phyloP scores from a whole-genome alignment of 2,888 invertebrate species.

The Eurois occulta region DNA sequence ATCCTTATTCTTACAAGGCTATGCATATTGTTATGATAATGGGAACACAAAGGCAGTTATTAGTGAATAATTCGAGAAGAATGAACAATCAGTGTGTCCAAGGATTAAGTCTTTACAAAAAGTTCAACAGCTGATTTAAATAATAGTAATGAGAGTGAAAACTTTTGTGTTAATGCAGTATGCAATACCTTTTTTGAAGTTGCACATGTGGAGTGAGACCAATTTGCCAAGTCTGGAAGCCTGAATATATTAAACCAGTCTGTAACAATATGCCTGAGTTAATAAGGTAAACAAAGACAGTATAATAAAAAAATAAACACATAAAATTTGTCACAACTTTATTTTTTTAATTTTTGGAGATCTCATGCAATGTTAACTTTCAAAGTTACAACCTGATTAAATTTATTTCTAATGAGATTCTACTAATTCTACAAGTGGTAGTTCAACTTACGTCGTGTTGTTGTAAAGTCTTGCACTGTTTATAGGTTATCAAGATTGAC shows the following conservation, averaged over 20 bases:
- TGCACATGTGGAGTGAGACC: slow-evolving; percentile 46
- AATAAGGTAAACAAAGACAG: slow-evolving; percentile 15
- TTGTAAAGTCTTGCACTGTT: neutral
- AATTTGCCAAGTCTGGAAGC: slow-evolving; percentile 55
- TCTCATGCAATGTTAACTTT: neutral
- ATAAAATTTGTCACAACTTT: slow-evolving; percentile 13
- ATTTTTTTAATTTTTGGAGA: neutral
- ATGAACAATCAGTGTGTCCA: slow-evolving; percentile 58
- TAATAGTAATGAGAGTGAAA: slow-evolving; percentile 59
- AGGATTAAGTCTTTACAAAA: slow-evolving; percentile 57
- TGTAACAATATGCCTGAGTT: slow-evolving; percentile 35
- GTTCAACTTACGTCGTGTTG: neutral
- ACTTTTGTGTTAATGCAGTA: slow-evolving; percentile 59
- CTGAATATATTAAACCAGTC: slow-evolving; percentile 42
- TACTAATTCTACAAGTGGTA: neutral
- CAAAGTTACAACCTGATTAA: neutral
- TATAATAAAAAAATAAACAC: neutral
- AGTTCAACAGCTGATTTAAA: slow-evolving; percentile 42
- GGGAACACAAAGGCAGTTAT: slow-evolving; percentile 48
- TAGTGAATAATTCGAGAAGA: slow-evolving; percentile 54
- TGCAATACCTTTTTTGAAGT: slow-evolving; percentile 41
- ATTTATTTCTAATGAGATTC: neutral
- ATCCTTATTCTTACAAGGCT: slow-evolving; percentile 50
- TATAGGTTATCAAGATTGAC: neutral
- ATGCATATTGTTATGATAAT: slow-evolving; percentile 61